Evolutionary conservation across 2,797 vertebrate genomes (phyloP), one percentile per base, ranked within the genome.

Genomic region (Cyprinodon diabolis): DNA sequence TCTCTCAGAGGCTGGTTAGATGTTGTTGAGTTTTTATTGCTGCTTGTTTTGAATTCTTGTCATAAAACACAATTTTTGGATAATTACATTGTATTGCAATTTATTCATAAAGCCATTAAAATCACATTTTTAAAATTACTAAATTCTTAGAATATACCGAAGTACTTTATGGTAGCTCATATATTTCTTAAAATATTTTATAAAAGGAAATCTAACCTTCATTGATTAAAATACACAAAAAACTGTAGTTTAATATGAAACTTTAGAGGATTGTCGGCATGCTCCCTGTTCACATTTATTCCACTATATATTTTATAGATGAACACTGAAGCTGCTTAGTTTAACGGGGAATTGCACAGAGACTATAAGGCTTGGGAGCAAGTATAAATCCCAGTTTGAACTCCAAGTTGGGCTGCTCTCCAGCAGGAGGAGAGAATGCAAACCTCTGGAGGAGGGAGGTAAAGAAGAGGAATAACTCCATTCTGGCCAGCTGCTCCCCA

Each of bases 391-490:
- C 93, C 25, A 90, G 1, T 8, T 35, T 62, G 51, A 17, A 90
- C 23, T 94, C 75, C 52, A 94, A 40, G 72, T 4, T 93, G 57
- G 82, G 90, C 0, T 84, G 86, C 75, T 94, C 90, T 68, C 87
- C 92, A 0, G 52, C 66, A 0, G 94, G 87, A 0, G 87, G 2
- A 1, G 82, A 91, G 83, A 97, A 89, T 25, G 91, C 94, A 90
- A 97, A 97, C 48, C 93, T 95, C 84, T 96, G 96, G 30, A 97
- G 77, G 68, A 97, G 84, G 65, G 76, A 90, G 45, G 91, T 83
- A 23, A 94, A 92, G 57, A 93, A 92, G 67, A 94, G 78, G 81
- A 93, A 96, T 12, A 96, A 77, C 82, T 96, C 95, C 68, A 82
- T 91, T 80, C 88, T 91, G 85, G 95, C 95, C 88, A 96, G 83